Conservation (phyloP, 2,113 vertebrate species). For the Dasyornis broadbenti region DNA sequence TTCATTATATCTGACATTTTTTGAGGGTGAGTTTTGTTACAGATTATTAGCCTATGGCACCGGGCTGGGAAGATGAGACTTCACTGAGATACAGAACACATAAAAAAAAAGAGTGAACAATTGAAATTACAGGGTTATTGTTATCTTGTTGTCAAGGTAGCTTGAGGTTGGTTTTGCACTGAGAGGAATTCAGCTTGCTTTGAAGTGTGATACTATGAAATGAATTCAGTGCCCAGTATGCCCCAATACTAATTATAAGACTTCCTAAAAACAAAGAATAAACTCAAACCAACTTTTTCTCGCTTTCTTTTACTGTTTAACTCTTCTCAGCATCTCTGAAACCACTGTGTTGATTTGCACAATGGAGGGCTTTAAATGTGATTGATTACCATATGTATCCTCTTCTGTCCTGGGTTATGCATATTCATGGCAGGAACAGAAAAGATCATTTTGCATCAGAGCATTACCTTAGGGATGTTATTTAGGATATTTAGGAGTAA, state of each 20-base stretch:
- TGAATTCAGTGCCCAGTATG: slow-evolving; percentile 56
- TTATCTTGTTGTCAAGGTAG: slow-evolving; percentile 60
- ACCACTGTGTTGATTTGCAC: background rate
- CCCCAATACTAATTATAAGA: slow-evolving; percentile 49
- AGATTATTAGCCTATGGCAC: slow-evolving; percentile 71
- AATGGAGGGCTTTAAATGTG: background rate
- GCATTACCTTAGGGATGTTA: background rate
- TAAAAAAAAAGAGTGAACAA: slow-evolving; percentile 50
- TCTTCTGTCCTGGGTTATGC: background rate
- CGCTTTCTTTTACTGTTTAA: background rate
- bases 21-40: slow-evolving; percentile 65
- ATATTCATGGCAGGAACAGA: background rate
- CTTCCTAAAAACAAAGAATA: slow-evolving; percentile 4
- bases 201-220: slow-evolving; percentile 65
- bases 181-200: slow-evolving; percentile 64
- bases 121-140: slow-evolving; percentile 74
- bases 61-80: slow-evolving; percentile 60
- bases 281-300: background rate
- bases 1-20: slow-evolving; percentile 71
- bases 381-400: background rate
- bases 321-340: background rate
- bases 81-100: slow-evolving; percentile 53
- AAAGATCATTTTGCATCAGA: background rate
- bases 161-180: slow-evolving; percentile 65
- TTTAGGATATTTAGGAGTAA: background rate